Evolutionary conservation across 2,888 invertebrate species (phyloP).

Genomic region (Choreutis nemorana): DNA sequence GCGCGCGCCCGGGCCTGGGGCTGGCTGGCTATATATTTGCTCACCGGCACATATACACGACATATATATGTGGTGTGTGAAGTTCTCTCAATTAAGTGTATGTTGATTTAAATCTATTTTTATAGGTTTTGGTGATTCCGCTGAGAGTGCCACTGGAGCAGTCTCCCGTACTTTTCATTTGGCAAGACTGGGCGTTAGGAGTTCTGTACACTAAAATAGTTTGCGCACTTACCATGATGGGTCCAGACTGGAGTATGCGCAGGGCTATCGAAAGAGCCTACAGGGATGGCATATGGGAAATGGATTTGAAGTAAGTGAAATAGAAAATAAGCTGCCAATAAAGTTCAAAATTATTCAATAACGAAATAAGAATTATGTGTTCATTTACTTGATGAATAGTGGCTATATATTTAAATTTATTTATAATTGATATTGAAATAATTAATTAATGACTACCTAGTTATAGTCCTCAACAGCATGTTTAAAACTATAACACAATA

Average conservation of each 20-base stretch:
- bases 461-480: background rate
- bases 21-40: too few relatives aligned
- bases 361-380: too few relatives aligned
- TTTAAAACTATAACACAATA: too few relatives aligned
- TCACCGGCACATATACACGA: too few relatives aligned
- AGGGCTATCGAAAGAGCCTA: slow-evolving; percentile 93
- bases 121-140: slow-evolving; percentile 82
- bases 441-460: background rate
- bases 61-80: too few relatives aligned
- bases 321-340: too few relatives aligned
- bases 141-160: slow-evolving; percentile 91
- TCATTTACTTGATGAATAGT: too few relatives aligned
- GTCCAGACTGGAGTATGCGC: slow-evolving; percentile 94
- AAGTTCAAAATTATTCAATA: too few relatives aligned
- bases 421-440: background rate
- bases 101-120: background rate
- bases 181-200: slow-evolving; percentile 98
- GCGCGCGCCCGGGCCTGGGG: too few relatives aligned
- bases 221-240: slow-evolving; percentile 97
- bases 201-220: slow-evolving; percentile 98
- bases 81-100: too few relatives aligned
- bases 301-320: slow-evolving; percentile 75
- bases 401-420: background rate
- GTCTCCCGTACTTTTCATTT: slow-evolving; percentile 86
- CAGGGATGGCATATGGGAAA: slow-evolving; percentile 90